phyloP scores from a whole-genome alignment of 2,888 invertebrate species.

The Lissocephala sabroskyi region DNA sequence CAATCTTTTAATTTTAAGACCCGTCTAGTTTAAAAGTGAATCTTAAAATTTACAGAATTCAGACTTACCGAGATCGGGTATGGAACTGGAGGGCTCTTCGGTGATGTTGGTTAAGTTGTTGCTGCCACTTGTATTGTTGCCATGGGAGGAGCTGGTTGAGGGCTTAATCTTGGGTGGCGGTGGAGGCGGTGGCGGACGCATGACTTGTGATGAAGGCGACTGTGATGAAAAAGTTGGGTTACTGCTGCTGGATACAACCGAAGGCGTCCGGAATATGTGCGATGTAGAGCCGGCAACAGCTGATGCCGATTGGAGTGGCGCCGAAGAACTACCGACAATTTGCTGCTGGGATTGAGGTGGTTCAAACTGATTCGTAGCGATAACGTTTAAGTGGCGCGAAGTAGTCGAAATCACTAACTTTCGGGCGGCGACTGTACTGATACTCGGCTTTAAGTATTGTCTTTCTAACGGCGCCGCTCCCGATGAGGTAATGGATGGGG shows the following conservation, averaged over 20 bases:
- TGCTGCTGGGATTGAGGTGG: constrained; percentile 40
- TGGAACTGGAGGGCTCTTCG: constrained; percentile 90
- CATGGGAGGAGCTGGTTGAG: constrained; percentile 29
- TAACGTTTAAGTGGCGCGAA: constrained; percentile 69
- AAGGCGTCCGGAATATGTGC: constrained; percentile 69
- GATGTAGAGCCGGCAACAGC: constrained; percentile 23
- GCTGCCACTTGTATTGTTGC: constrained; percentile 15
- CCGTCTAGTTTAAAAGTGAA: too few relatives aligned
- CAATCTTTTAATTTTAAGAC: too few relatives aligned
- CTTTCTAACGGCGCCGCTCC: too few relatives aligned
- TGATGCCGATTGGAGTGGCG: constrained; percentile 38
- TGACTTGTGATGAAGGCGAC: constrained; percentile 43
- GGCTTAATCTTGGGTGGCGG: constrained; percentile 72
- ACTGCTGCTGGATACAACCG: constrained; percentile 70
- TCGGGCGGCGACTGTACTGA: constrained; percentile 57
- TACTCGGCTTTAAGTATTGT: too few relatives aligned
- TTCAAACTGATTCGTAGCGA: constrained; percentile 57
- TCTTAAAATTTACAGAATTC: too few relatives aligned
- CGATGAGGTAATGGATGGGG: too few relatives aligned
- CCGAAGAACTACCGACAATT: constrained; percentile 41
- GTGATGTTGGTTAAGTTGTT: constrained; percentile 24
- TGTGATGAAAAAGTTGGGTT: constrained; percentile 22
- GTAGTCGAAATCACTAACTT: constrained; percentile 67
- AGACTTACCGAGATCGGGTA: constrained; percentile 88
- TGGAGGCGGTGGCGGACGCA: constrained; percentile 72